These are phyloP conservation scores for Henricia sp. DNA, from an alignment of 53 echinoderm and acorn worm genomes.

Conservation along the genomic window DNA sequence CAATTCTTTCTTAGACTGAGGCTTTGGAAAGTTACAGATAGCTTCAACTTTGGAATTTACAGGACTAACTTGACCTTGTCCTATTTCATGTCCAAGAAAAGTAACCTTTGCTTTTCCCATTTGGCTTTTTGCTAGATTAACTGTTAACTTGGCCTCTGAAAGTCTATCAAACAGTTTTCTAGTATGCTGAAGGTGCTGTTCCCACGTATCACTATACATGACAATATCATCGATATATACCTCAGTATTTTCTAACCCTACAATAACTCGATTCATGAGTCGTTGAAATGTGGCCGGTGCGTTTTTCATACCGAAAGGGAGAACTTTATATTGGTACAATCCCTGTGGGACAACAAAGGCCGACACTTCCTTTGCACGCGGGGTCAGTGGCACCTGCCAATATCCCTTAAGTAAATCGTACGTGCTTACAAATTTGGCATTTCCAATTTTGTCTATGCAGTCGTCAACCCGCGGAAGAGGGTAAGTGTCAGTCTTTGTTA, in stretches of 20 bases:
- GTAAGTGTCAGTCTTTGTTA: conserved; percentile 60
- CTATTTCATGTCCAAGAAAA: conserved; percentile 66
- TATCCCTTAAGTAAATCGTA: conserved; percentile 57
- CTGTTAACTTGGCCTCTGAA: conserved; percentile 20
- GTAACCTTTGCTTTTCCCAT: conserved; percentile 58
- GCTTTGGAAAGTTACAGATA: conserved; percentile 49
- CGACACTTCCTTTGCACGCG: conserved; percentile 40
- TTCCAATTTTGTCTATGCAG: conserved; percentile 59
- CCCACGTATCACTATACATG: conserved; percentile 37
- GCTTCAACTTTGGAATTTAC: conserved; percentile 51
- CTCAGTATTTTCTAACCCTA: conserved; percentile 13
- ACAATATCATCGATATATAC: conserved; percentile 59
- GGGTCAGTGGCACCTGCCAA: conserved; percentile 49
- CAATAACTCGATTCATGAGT: conserved; percentile 21
- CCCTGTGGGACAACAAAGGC: conserved; percentile 52
- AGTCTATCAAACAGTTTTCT: conserved; percentile 20
- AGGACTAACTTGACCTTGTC: conserved; percentile 66
- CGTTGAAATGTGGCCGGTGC: conserved; percentile 50
- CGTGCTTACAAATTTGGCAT: conserved; percentile 44
- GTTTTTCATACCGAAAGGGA: conserved; percentile 57
- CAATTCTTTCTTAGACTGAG: conserved; percentile 50
- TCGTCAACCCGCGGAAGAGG: conserved; percentile 63
- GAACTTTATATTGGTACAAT: conserved; percentile 44
- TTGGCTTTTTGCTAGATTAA: conserved; percentile 66
- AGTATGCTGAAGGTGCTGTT: conserved; percentile 24